Percentiles rank a stretch among this genome's conserved stretches.
Conservation (phyloP, 2,113 vertebrate species). For the Amazona vittata region DNA sequence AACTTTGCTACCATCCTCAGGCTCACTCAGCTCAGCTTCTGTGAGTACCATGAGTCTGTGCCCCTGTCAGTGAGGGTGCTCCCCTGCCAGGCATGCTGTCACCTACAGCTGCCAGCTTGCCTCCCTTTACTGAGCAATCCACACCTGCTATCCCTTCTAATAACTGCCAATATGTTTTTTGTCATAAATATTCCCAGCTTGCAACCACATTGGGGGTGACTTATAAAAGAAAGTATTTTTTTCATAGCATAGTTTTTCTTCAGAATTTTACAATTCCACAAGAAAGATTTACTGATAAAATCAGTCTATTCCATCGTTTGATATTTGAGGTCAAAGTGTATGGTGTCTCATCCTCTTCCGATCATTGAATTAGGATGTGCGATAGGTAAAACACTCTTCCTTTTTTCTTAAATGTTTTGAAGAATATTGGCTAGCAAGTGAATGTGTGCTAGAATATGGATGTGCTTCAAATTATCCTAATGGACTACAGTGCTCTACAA, state of each 20-base stretch:
- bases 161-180: not conserved
- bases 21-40: not conserved
- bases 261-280: not conserved
- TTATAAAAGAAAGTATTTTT: not conserved
- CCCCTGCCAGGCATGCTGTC: not conserved
- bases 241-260: not conserved
- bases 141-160: not conserved
- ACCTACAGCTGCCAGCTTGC: fast-evolving
- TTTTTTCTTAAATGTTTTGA: not conserved
- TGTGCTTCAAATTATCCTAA: not conserved
- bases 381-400: not conserved
- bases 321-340: not conserved
- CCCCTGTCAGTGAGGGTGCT: not conserved
- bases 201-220: not conserved
- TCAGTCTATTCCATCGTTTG: not conserved
- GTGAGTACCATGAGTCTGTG: not conserved
- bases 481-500: not conserved
- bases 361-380: not conserved
- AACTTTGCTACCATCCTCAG: not conserved
- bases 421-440: not conserved
- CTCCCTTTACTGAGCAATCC: not conserved
- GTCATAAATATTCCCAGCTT: not conserved
- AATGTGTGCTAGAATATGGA: not conserved
- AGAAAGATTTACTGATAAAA: not conserved
- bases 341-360: not conserved